Evolutionary conservation across 2,113 vertebrate species (phyloP).

Genomic region (Hucho hucho): DNA sequence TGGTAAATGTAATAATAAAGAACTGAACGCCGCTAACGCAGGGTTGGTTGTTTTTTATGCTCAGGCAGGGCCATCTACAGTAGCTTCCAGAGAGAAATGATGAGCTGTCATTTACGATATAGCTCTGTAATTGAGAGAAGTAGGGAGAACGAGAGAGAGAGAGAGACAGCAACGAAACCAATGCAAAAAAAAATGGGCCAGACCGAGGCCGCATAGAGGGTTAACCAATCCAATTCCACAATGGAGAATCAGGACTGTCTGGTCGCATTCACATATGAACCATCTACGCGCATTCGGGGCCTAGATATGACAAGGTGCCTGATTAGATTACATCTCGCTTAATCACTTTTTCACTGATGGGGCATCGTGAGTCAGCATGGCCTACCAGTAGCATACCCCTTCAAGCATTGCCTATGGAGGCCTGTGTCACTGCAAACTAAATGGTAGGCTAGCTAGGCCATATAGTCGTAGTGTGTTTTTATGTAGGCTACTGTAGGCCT

Average conservation of each 20-base stretch:
- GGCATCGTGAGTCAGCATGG: conserved; percentile 65
- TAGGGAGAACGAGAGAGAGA: conserved; percentile 16
- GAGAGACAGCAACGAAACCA: conserved; percentile 1
- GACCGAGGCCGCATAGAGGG: conserved; percentile 23
- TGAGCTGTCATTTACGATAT: conserved; percentile 40
- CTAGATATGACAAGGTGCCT: conserved; percentile 35
- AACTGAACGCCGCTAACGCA: neutral
- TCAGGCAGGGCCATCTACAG: conserved; percentile 13
- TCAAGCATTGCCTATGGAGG: conserved; percentile 18
- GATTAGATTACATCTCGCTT: conserved; percentile 37
- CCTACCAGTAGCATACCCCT: neutral
- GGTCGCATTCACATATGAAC: conserved; percentile 1
- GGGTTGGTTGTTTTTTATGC: conserved; percentile 13
- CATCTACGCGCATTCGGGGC: conserved; percentile 25
- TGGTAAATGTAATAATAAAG: too few species aligned
- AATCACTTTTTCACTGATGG: conserved; percentile 23
- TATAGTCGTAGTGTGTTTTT: conserved; percentile 27
- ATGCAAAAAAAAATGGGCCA: conserved; percentile 18
- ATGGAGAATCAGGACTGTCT: conserved; percentile 8
- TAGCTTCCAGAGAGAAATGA: conserved; percentile 19
- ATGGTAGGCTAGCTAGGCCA: neutral
- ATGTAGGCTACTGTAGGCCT: neutral
- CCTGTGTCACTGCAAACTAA: conserved; percentile 32
- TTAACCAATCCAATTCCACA: conserved; percentile 24
- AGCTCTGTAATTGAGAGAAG: conserved; percentile 17